Percentiles rank a stretch among this genome's conserved stretches.
These are phyloP conservation scores for Cottus gobio DNA, from an alignment of 2,113 vertebrate species.

Conservation along the genomic window DNA sequence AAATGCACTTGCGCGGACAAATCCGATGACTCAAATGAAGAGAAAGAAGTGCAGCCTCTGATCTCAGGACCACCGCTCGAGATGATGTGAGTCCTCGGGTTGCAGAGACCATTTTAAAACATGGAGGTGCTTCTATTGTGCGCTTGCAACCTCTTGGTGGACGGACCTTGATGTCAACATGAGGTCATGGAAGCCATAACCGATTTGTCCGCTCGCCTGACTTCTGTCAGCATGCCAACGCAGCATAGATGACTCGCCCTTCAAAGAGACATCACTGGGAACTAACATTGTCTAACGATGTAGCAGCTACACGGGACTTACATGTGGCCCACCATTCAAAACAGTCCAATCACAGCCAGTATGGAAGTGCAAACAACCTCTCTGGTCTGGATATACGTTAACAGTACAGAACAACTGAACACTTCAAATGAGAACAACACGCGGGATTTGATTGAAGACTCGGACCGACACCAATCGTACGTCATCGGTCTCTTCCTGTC, in stretches of 20 bases:
- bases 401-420: conserved; percentile 81
- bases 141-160: conserved; percentile 42
- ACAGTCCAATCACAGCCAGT: conserved; percentile 64
- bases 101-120: conserved; percentile 50
- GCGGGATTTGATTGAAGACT: conserved; percentile 76
- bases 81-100: conserved; percentile 62
- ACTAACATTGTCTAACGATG: conserved; percentile 70
- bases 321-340: conserved; percentile 61
- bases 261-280: conserved; percentile 53
- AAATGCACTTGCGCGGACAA: conserved; percentile 61
- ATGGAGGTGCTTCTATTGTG: conserved; percentile 58
- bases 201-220: conserved; percentile 40
- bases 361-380: conserved; percentile 85
- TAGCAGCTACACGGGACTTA: conserved; percentile 64
- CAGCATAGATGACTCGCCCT: conserved; percentile 71
- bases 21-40: conserved; percentile 70
- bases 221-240: conserved; percentile 61
- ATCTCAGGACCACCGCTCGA: conserved; percentile 54
- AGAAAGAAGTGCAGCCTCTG: conserved; percentile 58
- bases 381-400: conserved; percentile 79
- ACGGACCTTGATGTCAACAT: conserved; percentile 58
- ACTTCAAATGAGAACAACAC: conserved; percentile 80
- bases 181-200: conserved; percentile 51
- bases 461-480: conserved; percentile 87
- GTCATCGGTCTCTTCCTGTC: conserved; percentile 92